A percentile compares a stretch with the other conserved stretches of the same genome.
Evolutionary conservation across 2,797 vertebrate genomes (phyloP).

Genomic region (Myoxocephalus aenaeus): DNA sequence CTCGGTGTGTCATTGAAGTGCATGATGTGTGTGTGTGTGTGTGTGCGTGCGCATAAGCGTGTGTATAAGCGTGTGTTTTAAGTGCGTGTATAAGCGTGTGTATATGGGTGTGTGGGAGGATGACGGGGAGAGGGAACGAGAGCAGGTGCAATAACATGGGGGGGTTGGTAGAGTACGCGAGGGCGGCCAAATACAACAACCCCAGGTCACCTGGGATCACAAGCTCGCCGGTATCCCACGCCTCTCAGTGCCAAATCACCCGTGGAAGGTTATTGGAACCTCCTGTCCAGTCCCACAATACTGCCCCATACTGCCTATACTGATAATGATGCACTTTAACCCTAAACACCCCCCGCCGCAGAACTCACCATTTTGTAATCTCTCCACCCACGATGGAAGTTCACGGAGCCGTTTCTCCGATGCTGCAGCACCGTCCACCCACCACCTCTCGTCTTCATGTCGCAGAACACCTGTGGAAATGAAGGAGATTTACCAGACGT

Average conservation of each 20-base stretch:
- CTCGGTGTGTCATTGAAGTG: constrained; percentile 11
- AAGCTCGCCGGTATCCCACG: constrained; percentile 65
- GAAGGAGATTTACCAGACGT: neutral
- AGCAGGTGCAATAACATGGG: constrained; percentile 82
- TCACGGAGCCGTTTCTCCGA: constrained; percentile 83
- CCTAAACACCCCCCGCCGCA: neutral
- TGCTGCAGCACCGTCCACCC: constrained; percentile 90
- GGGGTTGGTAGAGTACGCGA: constrained; percentile 56
- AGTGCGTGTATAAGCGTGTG: constrained; percentile 22
- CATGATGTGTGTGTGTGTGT: neutral
- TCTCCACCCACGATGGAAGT: constrained; percentile 86
- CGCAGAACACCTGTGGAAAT: constrained; percentile 84
- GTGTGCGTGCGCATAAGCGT: constrained; percentile 17
- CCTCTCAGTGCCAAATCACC: constrained; percentile 55
- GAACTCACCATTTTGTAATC: constrained; percentile 87
- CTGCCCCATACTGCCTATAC: constrained; percentile 8
- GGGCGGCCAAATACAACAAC: constrained; percentile 73
- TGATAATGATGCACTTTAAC: neutral
- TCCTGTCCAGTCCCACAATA: constrained; percentile 48
- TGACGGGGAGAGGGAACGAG: constrained; percentile 50
- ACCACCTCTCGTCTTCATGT: constrained; percentile 88
- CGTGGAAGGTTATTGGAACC: constrained; percentile 61
- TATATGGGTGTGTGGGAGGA: constrained; percentile 43
- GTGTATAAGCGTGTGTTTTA: neutral
- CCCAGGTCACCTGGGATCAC: constrained; percentile 72